These are phyloP conservation scores for Macquaria australasica DNA, from an alignment of 2,113 vertebrate species.

Conservation along the genomic window DNA sequence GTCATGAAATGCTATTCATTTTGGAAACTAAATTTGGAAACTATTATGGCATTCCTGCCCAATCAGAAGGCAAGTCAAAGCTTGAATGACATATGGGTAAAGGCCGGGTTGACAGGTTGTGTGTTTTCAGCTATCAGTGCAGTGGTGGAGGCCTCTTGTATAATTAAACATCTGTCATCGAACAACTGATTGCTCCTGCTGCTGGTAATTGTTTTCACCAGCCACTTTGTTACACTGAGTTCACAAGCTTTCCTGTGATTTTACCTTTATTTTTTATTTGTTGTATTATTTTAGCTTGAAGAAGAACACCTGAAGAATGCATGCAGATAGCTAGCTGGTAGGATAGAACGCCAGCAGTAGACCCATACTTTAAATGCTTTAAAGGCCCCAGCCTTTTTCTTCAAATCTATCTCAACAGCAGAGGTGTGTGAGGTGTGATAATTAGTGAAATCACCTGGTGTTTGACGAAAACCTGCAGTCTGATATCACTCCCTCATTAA, in stretches of 20 bases:
- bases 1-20: too few relatives aligned
- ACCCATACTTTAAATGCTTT: not conserved
- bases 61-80: not conserved
- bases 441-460: too few relatives aligned
- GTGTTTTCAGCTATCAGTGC: not conserved
- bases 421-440: too few relatives aligned
- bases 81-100: not conserved
- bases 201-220: not conserved
- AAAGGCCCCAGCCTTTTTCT: not conserved
- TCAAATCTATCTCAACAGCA: not conserved
- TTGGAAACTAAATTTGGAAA: not conserved
- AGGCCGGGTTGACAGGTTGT: not conserved
- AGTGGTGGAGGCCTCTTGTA: not conserved
- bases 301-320: not conserved
- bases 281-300: not conserved
- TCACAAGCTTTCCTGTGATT: slow-evolving; percentile 1
- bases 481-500: too few relatives aligned
- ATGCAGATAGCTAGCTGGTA: not conserved
- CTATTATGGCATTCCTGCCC: not conserved
- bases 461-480: too few relatives aligned
- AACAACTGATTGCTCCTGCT: slow-evolving; percentile 14
- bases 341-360: not conserved
- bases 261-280: not conserved
- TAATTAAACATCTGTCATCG: slow-evolving; percentile 1
- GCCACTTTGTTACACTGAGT: not conserved